These are phyloP conservation scores for Canis aureus DNA, from an alignment of 2,113 vertebrate species.

Conservation along the genomic window DNA sequence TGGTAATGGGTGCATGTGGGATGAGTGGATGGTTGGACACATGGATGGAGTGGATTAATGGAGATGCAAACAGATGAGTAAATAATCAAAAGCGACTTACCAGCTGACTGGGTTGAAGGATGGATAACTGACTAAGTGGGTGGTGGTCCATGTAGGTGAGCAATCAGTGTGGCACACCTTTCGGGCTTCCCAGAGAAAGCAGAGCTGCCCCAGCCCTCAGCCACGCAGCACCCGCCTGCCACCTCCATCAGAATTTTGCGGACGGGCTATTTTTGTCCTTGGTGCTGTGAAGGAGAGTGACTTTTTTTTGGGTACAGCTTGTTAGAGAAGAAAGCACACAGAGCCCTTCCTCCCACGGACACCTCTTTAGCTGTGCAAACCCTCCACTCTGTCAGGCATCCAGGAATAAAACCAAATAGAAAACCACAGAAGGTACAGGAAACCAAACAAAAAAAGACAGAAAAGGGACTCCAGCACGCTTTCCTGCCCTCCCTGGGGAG, in stretches of 20 bases:
- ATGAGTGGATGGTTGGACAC: background rate
- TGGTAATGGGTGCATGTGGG: background rate
- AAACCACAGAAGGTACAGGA: background rate
- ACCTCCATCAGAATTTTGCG: background rate
- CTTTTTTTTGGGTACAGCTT: background rate
- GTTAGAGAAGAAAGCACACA: background rate
- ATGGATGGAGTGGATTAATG: background rate
- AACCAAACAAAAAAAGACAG: background rate
- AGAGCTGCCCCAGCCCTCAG: rapidly evolving
- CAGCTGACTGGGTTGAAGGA: background rate
- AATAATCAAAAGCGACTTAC: background rate
- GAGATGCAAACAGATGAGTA: background rate
- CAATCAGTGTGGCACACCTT: rapidly evolving
- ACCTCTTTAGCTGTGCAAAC: background rate
- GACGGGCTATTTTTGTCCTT: rapidly evolving
- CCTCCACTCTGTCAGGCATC: background rate
- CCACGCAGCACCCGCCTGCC: background rate
- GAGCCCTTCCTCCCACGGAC: background rate
- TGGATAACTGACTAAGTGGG: background rate
- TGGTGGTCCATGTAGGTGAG: rapidly evolving
- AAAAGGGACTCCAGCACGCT: background rate
- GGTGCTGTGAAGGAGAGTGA: background rate
- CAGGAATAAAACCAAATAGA: slow-evolving; percentile 20
- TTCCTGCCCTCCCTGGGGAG: background rate
- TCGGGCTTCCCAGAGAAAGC: rapidly evolving